Base-by-base conservation (phyloP, 2,888 invertebrate species). In the Biston stratarius region DNA sequence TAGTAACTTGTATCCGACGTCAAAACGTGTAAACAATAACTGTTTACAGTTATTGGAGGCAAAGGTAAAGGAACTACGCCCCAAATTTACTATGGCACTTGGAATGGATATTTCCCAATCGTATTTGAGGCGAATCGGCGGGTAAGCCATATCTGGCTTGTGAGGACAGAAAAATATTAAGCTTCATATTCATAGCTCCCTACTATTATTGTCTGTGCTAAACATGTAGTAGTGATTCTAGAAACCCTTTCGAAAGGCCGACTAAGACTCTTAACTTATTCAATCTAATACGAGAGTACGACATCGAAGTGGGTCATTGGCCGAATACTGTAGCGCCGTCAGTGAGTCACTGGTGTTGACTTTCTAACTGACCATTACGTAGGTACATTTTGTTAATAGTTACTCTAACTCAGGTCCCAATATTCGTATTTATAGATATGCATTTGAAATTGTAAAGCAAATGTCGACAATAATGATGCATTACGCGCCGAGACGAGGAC, bases 241-340 rank as follows among this genome's bases (percentile, higher is more conserved):
- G 49, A 53, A 63, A 42, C 57, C 61, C 52, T 40, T 44, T 48
- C 33, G 56, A 38, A 63, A 69, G 58, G 59, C 64, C 53, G 61
- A 48, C 57, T 59, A 70, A 59, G 63, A 69, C 55, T 61, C 61
- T 56, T 65, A 60, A 71, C 69, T 63, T 71, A 74, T 72, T 73
- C 69, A 70, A 61, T 67, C 65, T 72, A 76, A 74, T 74, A 63
- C 77, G 71, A 82, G 80, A 80, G 77, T 79, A 81, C 80, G 76
- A 78, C 82, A 82, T 75, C 83, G 73, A 91, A 91, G 83, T 92
- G 81, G 92, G 91, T 91, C 92, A 89, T 87, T 91, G 92, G 88
- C 92, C 92, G 90, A 90, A 89, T 88, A 88, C 86, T 83, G 79
- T 80, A 77, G 76, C 82, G 84, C 80, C 83, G 83, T 79, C 81